A percentile compares a stretch with the other conserved stretches of the same genome.
Evolutionary conservation across 2,113 vertebrate genomes (phyloP).

Genomic region (Myotis davidii): DNA sequence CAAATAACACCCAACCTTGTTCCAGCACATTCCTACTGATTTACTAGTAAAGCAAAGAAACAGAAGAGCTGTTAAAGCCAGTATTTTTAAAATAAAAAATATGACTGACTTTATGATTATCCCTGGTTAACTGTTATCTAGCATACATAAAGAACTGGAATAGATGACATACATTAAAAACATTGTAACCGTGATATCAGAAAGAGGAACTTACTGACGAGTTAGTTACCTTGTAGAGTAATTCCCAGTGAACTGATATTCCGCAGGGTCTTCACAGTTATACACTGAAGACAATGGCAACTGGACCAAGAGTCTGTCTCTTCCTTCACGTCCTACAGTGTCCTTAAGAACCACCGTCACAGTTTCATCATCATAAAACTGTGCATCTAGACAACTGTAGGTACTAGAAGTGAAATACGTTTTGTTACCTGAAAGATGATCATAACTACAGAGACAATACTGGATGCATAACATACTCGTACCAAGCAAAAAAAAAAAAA

Average conservation of each 20-base stretch:
- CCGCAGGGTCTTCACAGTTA: constrained; percentile 81
- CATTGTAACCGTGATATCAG: background rate
- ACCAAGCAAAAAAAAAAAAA: background rate
- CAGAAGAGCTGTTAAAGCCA: background rate
- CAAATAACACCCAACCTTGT: background rate
- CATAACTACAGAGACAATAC: background rate
- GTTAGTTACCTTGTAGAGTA: constrained; percentile 85
- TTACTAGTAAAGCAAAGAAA: constrained; percentile 13
- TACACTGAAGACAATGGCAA: constrained; percentile 90
- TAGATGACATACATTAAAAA: background rate
- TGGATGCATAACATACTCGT: background rate
- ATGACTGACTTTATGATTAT: background rate
- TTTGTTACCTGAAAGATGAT: background rate
- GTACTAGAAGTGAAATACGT: constrained; percentile 73
- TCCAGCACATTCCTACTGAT: constrained; percentile 5
- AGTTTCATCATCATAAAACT: constrained; percentile 96
- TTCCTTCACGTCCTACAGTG: constrained; percentile 87
- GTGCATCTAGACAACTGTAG: constrained; percentile 94
- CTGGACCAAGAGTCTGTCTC: constrained; percentile 91
- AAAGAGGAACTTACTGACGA: background rate
- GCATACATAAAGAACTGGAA: background rate
- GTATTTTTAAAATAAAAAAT: background rate
- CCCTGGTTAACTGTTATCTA: background rate
- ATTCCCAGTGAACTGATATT: constrained; percentile 88
- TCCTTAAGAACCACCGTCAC: constrained; percentile 93